phyloP scores from a whole-genome alignment of 2,888 invertebrate genomes.

The Digitonthophagus gazella region DNA sequence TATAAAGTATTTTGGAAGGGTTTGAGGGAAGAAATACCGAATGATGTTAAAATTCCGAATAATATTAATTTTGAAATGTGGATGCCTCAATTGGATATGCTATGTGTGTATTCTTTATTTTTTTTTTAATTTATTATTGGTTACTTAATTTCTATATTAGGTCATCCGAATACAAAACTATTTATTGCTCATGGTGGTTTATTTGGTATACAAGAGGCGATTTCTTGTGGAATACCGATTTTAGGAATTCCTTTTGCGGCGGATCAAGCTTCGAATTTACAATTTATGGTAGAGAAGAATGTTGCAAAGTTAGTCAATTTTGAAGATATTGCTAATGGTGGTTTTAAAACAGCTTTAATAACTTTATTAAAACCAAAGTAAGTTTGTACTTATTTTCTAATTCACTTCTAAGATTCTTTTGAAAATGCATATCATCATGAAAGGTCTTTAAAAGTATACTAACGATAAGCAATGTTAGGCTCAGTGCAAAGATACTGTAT shows the following conservation, averaged over 20 bases:
- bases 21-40: constrained; percentile 51
- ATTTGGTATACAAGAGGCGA: constrained; percentile 50
- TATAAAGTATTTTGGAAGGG: constrained; percentile 58
- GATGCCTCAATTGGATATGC: constrained; percentile 58
- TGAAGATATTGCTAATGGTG: constrained; percentile 23
- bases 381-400: constrained; percentile 34
- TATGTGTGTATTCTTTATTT: constrained; percentile 53
- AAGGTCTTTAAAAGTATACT: too few species aligned
- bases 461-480: too few species aligned
- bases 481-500: too few species aligned
- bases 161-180: constrained; percentile 48
- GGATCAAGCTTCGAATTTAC: constrained; percentile 53
- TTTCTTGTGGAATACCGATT: constrained; percentile 45
- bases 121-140: neutral
- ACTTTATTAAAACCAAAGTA: constrained; percentile 50
- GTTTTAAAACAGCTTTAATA: too few species aligned
- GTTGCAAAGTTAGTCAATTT: constrained; percentile 44
- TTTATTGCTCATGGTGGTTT: constrained; percentile 55
- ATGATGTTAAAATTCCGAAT: constrained; percentile 47
- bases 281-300: constrained; percentile 54
- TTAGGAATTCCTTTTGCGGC: constrained; percentile 43
- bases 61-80: constrained; percentile 56
- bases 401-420: too few species aligned
- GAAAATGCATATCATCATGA: too few species aligned
- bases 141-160: constrained; percentile 34